Base-by-base conservation (phyloP, 2,113 vertebrate genomes). In the Alligator mississippiensis region DNA sequence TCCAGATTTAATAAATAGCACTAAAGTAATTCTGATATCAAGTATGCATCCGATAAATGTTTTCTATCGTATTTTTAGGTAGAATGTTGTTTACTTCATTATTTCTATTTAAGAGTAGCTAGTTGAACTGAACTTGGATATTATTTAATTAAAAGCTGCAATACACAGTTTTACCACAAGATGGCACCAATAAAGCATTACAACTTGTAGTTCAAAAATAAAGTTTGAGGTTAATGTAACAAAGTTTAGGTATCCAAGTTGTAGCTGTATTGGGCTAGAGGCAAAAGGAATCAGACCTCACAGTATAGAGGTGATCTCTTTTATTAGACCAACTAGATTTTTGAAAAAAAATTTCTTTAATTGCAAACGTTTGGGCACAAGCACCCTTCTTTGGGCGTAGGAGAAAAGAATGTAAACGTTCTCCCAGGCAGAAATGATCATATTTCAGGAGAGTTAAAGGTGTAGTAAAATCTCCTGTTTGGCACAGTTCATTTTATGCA, bases 91-190 rank as follows among this genome's bases (percentile, higher is more conserved):
- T 95, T 88, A 88, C 34, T 75, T 93, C 79, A 58, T 5, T 58
- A 64, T 7, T 16, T 25, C 70, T 34, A 5, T 57, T 82, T 14
- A 64, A 75, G 28, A 57, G 1, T 12, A 16, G 22, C 1, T 28
- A 24, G 60, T 21, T 1, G 4, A 28, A 70, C 15, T 21, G 16
- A 90, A 70, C 34, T 2, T 61, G 47, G 54, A 13, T 13, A 21
- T 6, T 14, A 21, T 2, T 12, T 3, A 5, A 63, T 22, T 92
- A 38, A 47, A 57, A 64, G 77, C 24, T 96, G 94, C 94, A 95
- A 62, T 97, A 78, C 84, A 92, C 24, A 21, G 8, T 82, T 94
- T 62, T 64, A 74, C 97, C 98, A 97, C 97, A 82, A 96, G 98
- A 95, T 97, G 97, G 97, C 96, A 96, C 78, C 96, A 97, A 95